Evolutionary conservation across 1,140 invertebrate species (phyloP).

Genomic region (Gryon sp.): DNA sequence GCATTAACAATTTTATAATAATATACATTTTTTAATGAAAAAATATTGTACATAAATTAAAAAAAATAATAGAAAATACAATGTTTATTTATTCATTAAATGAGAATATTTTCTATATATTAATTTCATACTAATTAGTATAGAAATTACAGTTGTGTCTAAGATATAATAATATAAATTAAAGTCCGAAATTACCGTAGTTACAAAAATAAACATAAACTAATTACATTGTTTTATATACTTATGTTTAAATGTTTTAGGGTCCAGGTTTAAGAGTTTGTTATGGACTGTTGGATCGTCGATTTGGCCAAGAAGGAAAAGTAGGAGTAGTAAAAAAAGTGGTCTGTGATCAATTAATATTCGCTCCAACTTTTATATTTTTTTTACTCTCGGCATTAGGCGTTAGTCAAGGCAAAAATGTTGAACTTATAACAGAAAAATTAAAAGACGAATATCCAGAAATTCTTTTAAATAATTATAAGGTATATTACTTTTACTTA

Average conservation of each 20-base stretch:
- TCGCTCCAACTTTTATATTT: constrained; percentile 84
- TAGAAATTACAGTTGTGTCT: too few species aligned
- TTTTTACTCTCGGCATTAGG: constrained; percentile 82
- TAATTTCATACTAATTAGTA: too few species aligned
- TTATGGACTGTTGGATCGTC: constrained; percentile 85
- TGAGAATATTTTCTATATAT: constrained; percentile 15
- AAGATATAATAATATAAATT: too few species aligned
- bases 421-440: constrained; percentile 81
- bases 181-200: too few species aligned
- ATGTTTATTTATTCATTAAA: too few species aligned
- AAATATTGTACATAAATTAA: constrained; percentile 10
- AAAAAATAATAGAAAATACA: too few species aligned
- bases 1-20: not conserved
- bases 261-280: constrained; percentile 85
- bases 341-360: constrained; percentile 86
- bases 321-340: constrained; percentile 85
- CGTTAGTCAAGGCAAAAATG: constrained; percentile 81
- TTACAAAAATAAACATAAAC: constrained; percentile 6
- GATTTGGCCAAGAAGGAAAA: constrained; percentile 80
- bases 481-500: constrained; percentile 74
- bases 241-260: constrained; percentile 72
- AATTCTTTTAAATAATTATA: constrained; percentile 87
- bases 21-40: constrained; percentile 16
- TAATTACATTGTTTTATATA: constrained; percentile 62
- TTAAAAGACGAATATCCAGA: constrained; percentile 83